Percentiles rank a stretch among this genome's conserved stretches.
Conservation (phyloP, 2,797 vertebrate genomes). For the Hoplostethus mediterraneus region DNA sequence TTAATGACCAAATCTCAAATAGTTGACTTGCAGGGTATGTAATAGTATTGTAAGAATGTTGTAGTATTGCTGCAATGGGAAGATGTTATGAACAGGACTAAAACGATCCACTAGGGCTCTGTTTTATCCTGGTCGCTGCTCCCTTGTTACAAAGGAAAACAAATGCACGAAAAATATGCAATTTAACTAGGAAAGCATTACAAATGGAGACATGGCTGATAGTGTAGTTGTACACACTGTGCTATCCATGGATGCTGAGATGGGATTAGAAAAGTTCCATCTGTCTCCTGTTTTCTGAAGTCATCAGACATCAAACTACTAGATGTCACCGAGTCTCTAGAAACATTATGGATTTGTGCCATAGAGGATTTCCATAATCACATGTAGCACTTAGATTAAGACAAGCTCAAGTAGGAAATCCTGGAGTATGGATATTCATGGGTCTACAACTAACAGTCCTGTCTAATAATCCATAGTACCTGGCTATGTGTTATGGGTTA, state of each 20-base stretch:
- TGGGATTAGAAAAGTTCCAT: background rate
- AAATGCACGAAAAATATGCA: background rate
- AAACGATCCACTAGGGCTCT: background rate
- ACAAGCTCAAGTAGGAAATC: background rate
- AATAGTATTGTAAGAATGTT: conserved; percentile 1
- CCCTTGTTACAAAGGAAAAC: background rate
- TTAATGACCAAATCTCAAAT: conserved; percentile 16
- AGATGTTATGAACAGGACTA: background rate
- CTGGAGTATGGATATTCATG: conserved; percentile 7
- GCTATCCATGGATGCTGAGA: background rate
- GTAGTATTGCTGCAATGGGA: conserved; percentile 1
- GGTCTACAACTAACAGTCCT: background rate
- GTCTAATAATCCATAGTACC: background rate
- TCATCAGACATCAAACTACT: too few species aligned
- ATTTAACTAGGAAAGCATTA: background rate
- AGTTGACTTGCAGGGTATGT: background rate
- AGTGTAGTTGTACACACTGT: background rate
- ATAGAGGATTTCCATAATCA: conserved; percentile 5
- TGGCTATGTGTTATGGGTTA: background rate
- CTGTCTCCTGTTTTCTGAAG: background rate
- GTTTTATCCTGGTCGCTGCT: background rate
- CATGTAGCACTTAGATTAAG: background rate
- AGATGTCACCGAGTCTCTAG: too few species aligned
- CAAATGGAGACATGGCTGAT: background rate
- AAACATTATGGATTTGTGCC: background rate